Conservation (phyloP, 2,113 vertebrate species). For the Tychaedon coryphoeus region DNA sequence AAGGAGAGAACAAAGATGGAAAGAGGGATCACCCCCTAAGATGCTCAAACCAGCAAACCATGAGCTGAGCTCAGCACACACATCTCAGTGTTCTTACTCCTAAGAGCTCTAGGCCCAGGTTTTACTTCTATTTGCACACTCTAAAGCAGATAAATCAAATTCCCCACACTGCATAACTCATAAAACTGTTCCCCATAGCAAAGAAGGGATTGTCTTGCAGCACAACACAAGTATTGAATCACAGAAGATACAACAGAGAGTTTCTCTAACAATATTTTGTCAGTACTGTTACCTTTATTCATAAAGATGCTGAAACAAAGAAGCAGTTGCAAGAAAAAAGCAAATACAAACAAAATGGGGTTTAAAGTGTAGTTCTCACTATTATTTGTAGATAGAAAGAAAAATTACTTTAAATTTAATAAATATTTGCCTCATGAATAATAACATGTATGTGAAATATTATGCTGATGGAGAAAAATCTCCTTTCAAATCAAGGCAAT, state of each 20-base stretch:
- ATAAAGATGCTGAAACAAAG: neutral
- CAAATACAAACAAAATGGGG: neutral
- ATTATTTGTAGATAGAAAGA: neutral
- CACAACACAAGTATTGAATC: neutral
- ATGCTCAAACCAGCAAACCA: rapidly evolving
- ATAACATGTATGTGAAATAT: neutral
- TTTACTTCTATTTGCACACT: neutral
- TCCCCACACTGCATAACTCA: too few species aligned
- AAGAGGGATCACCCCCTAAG: neutral
- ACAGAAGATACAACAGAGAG: neutral
- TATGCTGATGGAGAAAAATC: neutral
- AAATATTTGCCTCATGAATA: neutral
- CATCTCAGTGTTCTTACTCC: neutral
- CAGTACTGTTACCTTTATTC: neutral
- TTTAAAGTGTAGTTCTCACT: neutral
- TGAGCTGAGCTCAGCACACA: neutral
- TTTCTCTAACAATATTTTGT: neutral
- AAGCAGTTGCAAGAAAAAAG: neutral
- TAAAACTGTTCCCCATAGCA: neutral
- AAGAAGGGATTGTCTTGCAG: neutral
- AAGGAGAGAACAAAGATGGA: neutral
- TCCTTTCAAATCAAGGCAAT: neutral
- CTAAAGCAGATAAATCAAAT: neutral
- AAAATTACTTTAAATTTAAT: neutral
- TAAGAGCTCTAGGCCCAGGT: neutral